Evolutionary conservation across 2,113 vertebrate genomes (phyloP).

Genomic region (Petroica traversi): DNA sequence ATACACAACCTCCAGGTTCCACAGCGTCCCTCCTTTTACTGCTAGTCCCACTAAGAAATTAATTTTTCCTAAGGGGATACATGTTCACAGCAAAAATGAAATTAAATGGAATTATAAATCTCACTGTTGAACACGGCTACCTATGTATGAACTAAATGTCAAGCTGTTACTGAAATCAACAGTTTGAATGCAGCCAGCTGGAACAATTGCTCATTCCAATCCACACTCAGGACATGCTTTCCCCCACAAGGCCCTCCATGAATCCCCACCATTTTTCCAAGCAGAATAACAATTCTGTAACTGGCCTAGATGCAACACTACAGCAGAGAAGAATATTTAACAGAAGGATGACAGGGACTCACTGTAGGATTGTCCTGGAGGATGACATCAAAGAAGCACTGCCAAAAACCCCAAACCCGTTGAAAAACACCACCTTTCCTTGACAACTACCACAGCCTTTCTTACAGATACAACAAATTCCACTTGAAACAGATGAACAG

Average conservation of each 20-base stretch:
- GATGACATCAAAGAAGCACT: background rate
- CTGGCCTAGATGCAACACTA: background rate
- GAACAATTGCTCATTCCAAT: background rate
- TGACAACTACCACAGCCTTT: background rate
- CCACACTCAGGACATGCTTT: background rate
- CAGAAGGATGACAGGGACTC: background rate
- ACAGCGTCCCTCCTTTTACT: background rate
- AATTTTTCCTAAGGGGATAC: background rate
- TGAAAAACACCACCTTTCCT: background rate
- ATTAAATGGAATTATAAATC: background rate
- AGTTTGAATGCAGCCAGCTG: background rate
- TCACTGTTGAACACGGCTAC: background rate
- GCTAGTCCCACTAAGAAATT: background rate
- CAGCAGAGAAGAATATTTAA: background rate
- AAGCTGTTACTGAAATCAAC: slow-evolving; percentile 1
- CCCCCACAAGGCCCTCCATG: background rate
- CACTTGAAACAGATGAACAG: background rate
- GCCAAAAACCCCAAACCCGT: background rate
- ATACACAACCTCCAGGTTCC: background rate
- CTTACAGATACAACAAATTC: background rate
- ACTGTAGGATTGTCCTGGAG: background rate
- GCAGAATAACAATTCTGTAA: background rate
- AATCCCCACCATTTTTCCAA: background rate
- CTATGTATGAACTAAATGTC: background rate
- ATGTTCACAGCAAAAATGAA: background rate